Evolutionary conservation across 2,797 vertebrate genomes (phyloP), one percentile per base, ranked within the genome.

Genomic region (Iguana delicatissima): DNA sequence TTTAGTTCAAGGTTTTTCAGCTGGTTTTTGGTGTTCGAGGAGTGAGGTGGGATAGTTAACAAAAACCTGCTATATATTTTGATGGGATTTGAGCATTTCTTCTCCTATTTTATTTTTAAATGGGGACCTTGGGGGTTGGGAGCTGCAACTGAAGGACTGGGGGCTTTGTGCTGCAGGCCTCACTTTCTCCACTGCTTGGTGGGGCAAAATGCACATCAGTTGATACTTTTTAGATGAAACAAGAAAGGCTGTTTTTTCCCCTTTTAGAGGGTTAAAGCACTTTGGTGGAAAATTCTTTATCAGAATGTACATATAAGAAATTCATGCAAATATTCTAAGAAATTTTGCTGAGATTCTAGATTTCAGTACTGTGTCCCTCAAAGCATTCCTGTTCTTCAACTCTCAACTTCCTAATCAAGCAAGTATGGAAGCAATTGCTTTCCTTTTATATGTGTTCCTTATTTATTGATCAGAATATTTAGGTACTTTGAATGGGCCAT

Each of bases 221-320:
- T 73, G 50, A 26, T 42, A 81, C n/a, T 10, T 83, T 74, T 73
- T 74, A 76, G 73, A 62, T 82, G 79, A 82, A 50, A 73, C 16
- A 88, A 88, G 14, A 24, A 72, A 89, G 32, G 52, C 24, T 84
- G 24, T 79, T 89, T 59, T 89, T 59, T 38, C 59, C 52, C 62
- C 8, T 32, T 89, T 84, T 55, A 89, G 38, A 35, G 6, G 16
- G 50, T 76, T 62, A 83, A 82, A 89, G 5, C 10, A 64, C 5
- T 87, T 10, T 22, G 46, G 12, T 42, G 52, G 59, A 86, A n/a
- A n/a, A n/a, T n/a, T n/a, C 72, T 26, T 14, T 80, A 50, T 26
- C 9, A 18, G n/a, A 20, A n/a, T 35, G 18, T 74, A 74, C 13
- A 92, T 7, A 35, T 20, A 20, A 77, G n/a, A 82, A 88, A 32